Evolutionary conservation across 2,888 invertebrate genomes (phyloP), one percentile per base, ranked within the genome.

Genomic region (Prosapia bicincta): DNA sequence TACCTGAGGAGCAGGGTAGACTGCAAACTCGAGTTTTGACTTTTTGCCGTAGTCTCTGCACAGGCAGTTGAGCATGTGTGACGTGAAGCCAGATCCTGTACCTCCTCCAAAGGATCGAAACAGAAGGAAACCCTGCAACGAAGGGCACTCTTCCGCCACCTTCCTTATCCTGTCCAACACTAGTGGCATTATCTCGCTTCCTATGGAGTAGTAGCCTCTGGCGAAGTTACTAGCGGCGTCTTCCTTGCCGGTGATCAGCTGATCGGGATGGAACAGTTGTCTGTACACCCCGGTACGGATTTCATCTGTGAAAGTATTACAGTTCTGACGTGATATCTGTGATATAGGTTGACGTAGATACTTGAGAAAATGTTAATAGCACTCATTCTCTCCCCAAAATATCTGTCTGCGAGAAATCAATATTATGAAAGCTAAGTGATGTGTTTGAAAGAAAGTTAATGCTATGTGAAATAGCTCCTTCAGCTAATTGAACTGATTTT

Each of bases 181-280:
- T 1, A 91, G 81, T 79, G 93, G 78, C 67, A 79, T 79, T 77
- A 80, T 78, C 75, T 79, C 79, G 68, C 78, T 79, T 0, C 94
- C 95, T 76, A 95, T 89, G 0, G 91, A 89, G 83, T 92, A 94
- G 81, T 92, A 93, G 7, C 96, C 95, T 28, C 94, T 88, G 0
- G 94, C 94, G 83, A 91, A 96, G 85, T 95, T 95, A 83, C 93
- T 95, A 0, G 95, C 93, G 0, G 94, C 93, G 85, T 96, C 95
- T 74, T 82, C 82, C 77, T 82, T 81, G 24, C 81, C 81, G 2
- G 79, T 78, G 7, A 82, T 78, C 77, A 82, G 72, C 54, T 78
- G 76, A 24, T 81, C 80, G 23, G 80, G 78, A 66, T 80, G 78
- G 74, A 81, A 82, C 30, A 82, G 75, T 0, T 72, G 30, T 0